Percentiles rank a stretch among this genome's conserved stretches.
phyloP scores from a whole-genome alignment of 2,888 invertebrate genomes.

The Unio delphinus region DNA sequence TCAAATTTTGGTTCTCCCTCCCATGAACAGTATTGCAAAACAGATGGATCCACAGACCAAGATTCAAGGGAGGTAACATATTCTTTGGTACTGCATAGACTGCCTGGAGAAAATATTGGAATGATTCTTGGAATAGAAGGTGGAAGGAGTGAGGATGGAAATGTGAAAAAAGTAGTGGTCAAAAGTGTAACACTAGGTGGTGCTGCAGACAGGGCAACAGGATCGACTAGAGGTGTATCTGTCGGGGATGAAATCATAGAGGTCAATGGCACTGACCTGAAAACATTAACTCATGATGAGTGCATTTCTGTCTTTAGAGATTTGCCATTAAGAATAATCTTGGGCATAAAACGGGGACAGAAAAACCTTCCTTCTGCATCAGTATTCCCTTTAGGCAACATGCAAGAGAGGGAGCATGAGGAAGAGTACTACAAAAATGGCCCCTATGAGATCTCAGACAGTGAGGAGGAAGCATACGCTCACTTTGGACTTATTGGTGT shows the following conservation, averaged over 20 bases:
- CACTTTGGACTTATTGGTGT: slow-evolving; percentile 48
- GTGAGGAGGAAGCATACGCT: slow-evolving; percentile 38
- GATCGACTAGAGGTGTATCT: slow-evolving; percentile 73
- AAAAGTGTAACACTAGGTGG: slow-evolving; percentile 63
- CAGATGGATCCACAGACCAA: slow-evolving; percentile 2
- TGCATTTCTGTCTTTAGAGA: slow-evolving; percentile 92
- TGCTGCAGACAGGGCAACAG: slow-evolving; percentile 61
- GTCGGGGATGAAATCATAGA: slow-evolving; percentile 92
- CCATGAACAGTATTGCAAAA: slow-evolving; percentile 18
- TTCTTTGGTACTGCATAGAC: slow-evolving; percentile 81
- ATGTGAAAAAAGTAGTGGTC: slow-evolving; percentile 86
- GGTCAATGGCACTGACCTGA: slow-evolving; percentile 85
- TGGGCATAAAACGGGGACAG: slow-evolving; percentile 48
- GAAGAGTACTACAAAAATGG: background rate
- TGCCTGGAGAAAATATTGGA: slow-evolving; percentile 91
- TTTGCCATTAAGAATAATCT: slow-evolving; percentile 74
- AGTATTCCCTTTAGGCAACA: slow-evolving; percentile 21
- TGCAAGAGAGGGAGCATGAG: background rate
- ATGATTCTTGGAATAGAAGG: slow-evolving; percentile 94
- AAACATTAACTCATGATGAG: slow-evolving; percentile 86
- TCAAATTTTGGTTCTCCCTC: slow-evolving; percentile 30
- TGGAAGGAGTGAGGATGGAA: slow-evolving; percentile 85
- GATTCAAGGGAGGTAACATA: slow-evolving; percentile 16
- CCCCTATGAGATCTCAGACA: slow-evolving; percentile 28
- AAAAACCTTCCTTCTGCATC: slow-evolving; percentile 28